Conservation (phyloP, 2,888 invertebrate species). For the Eutolmus rufibarbis region DNA sequence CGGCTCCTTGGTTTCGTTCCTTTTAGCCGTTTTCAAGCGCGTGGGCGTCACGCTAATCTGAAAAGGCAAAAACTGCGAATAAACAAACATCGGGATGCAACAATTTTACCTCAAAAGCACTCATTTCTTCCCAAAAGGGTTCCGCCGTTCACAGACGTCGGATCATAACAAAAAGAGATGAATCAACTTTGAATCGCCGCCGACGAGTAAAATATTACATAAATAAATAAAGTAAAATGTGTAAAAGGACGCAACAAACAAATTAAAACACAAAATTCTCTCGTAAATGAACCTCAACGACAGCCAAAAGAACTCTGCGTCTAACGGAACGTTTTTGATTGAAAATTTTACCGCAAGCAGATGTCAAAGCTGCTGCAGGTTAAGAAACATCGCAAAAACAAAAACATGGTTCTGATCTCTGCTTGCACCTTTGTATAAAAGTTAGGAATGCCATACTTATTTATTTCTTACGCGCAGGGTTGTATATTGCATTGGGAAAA, state of each 20-base stretch:
- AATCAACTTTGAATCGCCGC: not conserved
- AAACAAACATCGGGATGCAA: not conserved
- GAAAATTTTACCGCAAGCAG: not conserved
- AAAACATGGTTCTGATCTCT: not conserved
- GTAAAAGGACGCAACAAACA: not conserved
- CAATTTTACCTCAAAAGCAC: constrained; percentile 59
- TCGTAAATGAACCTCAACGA: not conserved
- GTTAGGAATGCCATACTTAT: not conserved
- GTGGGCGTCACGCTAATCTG: constrained; percentile 60
- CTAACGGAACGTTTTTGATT: not conserved
- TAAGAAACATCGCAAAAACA: not conserved
- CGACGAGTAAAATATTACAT: not conserved
- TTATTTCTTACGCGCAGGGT: not conserved
- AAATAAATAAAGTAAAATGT: not conserved
- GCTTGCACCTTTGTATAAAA: not conserved
- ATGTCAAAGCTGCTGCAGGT: not conserved
- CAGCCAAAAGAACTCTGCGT: not conserved
- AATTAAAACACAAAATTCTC: not conserved
- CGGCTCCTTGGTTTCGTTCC: constrained; percentile 60
- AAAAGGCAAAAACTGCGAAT: not conserved
- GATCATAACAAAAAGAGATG: not conserved
- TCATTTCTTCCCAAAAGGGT: constrained; percentile 52
- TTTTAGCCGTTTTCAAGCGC: constrained; percentile 54
- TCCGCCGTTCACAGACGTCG: not conserved
- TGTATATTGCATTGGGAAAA: not conserved